Conservation (phyloP, 2,113 vertebrate species). For the Tauraco erythrolophus region DNA sequence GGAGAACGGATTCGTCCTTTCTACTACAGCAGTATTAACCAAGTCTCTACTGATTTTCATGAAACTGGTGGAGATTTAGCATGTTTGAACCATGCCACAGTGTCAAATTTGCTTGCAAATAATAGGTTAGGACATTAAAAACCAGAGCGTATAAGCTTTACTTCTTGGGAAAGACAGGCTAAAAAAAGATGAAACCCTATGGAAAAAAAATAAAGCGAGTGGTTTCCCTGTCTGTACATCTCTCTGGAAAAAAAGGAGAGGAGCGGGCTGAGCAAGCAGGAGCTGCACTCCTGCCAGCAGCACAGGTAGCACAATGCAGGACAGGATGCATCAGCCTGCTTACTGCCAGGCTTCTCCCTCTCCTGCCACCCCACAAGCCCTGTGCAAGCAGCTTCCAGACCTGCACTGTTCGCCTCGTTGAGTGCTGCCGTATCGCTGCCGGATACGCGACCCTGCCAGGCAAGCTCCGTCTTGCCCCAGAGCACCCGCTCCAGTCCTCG, state of each 20-base stretch:
- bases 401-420: rapidly evolving
- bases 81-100: background rate
- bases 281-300: background rate
- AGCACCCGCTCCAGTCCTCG: background rate
- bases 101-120: background rate
- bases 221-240: background rate
- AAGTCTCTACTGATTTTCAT: background rate
- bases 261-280: background rate
- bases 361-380: background rate
- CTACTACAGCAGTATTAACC: background rate
- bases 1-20: background rate
- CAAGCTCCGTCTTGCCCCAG: background rate
- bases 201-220: background rate
- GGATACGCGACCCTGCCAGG: background rate
- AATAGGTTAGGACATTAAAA: background rate
- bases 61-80: background rate
- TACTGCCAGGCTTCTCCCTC: background rate
- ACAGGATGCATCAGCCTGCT: background rate
- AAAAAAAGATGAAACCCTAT: background rate
- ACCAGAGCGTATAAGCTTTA: rapidly evolving
- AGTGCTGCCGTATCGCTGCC: rapidly evolving
- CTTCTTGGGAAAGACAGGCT: background rate
- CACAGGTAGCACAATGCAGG: background rate
- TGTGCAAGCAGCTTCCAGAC: background rate
- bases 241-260: background rate